Evolutionary conservation across 2,797 vertebrate genomes (phyloP), one percentile per base, ranked within the genome.

Genomic region (Cyprinodon diabolis): DNA sequence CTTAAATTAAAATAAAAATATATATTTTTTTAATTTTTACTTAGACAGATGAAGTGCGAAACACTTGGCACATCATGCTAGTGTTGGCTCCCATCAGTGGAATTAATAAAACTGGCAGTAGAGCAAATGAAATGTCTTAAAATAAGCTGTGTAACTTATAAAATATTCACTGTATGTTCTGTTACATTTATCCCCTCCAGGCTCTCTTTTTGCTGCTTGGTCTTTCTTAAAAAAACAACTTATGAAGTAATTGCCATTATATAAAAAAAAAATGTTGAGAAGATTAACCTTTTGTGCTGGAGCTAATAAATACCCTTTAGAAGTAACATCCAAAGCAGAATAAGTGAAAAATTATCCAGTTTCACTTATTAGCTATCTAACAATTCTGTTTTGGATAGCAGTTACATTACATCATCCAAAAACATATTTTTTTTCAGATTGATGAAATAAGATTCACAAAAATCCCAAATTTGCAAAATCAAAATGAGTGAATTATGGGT

Each of bases 51-150:
- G 66, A 62, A 63, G 54, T 71, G 66, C 82, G 76, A 71, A 85
- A 84, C 70, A 62, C 76, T 76, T 87, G 84, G 70, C 84, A 83
- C 77, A 70, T 77, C 62, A 51, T 79, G 71, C 0, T 11, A 45
- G 54, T 74, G 74, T 78, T 84, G 89, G 87, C 87, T 81, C 74
- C 23, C 57, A 63, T 25, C 65, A 72, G 74, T 52, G 6, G 17
- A 45, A 30, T 87, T 71, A 75, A 75, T 78, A 51, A 77, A 79
- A 69, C 57, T 86, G 85, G 75, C 79, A 81, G 60, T 48, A 67
- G 21, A 68, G 73, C 68, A 77, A 48, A 67, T 80, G 45, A 85
- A 62, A 54, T 75, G 62, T 68, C 65, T 77, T 73, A 68, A 78
- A 86, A 78, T 57, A 56, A 77, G 58, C 45, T 75, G 57, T 78